Evolutionary conservation across 2,113 vertebrate species (phyloP).

Genomic region (Columba janthina): DNA sequence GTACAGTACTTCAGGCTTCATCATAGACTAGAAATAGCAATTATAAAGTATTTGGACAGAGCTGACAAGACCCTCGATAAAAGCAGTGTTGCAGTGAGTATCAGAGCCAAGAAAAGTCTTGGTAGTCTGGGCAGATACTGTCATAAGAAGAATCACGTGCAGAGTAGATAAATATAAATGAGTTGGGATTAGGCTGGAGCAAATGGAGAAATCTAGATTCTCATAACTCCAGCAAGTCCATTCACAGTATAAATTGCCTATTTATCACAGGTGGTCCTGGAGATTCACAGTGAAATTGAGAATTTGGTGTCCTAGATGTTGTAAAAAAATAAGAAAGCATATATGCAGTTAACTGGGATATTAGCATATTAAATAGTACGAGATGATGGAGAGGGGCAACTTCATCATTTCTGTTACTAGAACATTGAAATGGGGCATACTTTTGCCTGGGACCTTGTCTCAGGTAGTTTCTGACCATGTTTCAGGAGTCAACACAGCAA

Average conservation of each 20-base stretch:
- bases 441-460: neutral
- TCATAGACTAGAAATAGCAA: slow-evolving; percentile 62
- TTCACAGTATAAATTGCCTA: neutral
- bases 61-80: slow-evolving; percentile 59
- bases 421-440: neutral
- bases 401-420: neutral
- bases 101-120: neutral
- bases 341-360: neutral
- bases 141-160: neutral
- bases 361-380: neutral
- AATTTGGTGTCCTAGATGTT: neutral
- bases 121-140: neutral
- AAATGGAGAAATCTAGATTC: neutral
- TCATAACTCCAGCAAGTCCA: neutral
- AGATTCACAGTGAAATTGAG: neutral
- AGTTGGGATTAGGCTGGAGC: neutral
- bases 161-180: neutral
- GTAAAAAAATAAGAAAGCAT: neutral
- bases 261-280: neutral
- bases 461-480: neutral
- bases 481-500: neutral
- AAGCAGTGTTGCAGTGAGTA: neutral
- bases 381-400: neutral
- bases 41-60: slow-evolving; percentile 69
- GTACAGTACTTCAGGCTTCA: slow-evolving; percentile 70